These are phyloP conservation scores for Takifugu rubripes DNA, from an alignment of 2,797 vertebrate species.

Conservation along the genomic window DNA sequence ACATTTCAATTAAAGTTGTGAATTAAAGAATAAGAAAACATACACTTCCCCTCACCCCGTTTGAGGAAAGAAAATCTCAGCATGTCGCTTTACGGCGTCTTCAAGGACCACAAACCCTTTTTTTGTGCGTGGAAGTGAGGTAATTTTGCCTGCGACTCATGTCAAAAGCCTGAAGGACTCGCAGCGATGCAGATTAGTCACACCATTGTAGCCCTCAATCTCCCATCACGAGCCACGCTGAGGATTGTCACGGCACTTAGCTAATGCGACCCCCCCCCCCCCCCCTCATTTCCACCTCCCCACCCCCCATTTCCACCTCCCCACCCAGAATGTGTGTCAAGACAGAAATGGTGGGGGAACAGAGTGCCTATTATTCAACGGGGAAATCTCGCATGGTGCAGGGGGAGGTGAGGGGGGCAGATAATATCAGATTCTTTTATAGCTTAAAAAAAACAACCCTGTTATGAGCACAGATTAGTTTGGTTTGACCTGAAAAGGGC, in stretches of 20 bases:
- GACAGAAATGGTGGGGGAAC: conserved; percentile 19
- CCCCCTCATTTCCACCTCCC: conserved; percentile 1
- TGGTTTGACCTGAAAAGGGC: no score
- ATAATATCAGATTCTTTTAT: conserved; percentile 50
- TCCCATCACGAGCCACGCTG: conserved; percentile 66
- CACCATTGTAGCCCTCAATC: conserved; percentile 61
- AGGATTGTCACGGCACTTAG: conserved; percentile 71
- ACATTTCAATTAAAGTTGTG: conserved; percentile 39
- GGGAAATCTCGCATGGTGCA: conserved; percentile 47
- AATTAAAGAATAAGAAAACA: conserved; percentile 15
- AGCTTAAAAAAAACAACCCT: no score
- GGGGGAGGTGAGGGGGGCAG: conserved; percentile 38
- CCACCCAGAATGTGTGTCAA: conserved; percentile 29
- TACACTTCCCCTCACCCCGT: conserved; percentile 4
- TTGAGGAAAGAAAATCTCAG: conserved; percentile 4
- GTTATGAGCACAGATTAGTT: no score
- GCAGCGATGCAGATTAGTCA: conserved; percentile 67
- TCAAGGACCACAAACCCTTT: conserved; percentile 24
- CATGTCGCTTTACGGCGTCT: conserved; percentile 27
- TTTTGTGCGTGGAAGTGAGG: conserved; percentile 49
- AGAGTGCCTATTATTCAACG: conserved; percentile 67
- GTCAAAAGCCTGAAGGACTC: conserved; percentile 58
- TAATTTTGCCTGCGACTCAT: conserved; percentile 51
- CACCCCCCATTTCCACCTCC: conserved; percentile 1
- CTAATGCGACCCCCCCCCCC: conserved; percentile 35